Conservation (phyloP, 1,140 invertebrate genomes). For the Drosophila parabipectinata region DNA sequence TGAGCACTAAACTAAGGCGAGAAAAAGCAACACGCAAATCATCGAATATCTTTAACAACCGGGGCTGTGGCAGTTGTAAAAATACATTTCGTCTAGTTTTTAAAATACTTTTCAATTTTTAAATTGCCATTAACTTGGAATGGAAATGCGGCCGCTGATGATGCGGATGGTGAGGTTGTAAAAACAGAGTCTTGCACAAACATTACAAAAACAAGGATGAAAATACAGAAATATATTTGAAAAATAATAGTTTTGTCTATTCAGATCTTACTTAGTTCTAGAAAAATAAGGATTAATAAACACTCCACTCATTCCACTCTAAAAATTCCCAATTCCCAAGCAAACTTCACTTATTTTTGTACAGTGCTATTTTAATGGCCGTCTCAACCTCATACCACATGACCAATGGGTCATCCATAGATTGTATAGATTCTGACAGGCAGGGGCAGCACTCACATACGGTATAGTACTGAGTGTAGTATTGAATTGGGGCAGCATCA, state of each 20-base stretch:
- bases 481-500: slow-evolving; percentile 51
- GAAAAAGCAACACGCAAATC: slow-evolving; percentile 52
- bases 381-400: slow-evolving; percentile 38
- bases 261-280: too few relatives aligned
- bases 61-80: slow-evolving; percentile 47
- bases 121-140: slow-evolving; percentile 67
- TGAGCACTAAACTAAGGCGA: slow-evolving; percentile 47
- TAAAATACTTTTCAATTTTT: slow-evolving; percentile 62
- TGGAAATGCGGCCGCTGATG: slow-evolving; percentile 19
- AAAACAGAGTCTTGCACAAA: slow-evolving; percentile 29
- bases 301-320: too few relatives aligned
- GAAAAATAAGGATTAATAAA: too few relatives aligned
- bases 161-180: slow-evolving; percentile 13
- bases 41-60: slow-evolving; percentile 19
- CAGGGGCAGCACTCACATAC: slow-evolving; percentile 13
- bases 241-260: too few relatives aligned
- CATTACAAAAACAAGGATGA: slow-evolving; percentile 5
- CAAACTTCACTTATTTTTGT: background rate
- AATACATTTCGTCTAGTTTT: slow-evolving; percentile 65
- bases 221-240: background rate
- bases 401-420: slow-evolving; percentile 29
- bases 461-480: slow-evolving; percentile 10
- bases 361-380: slow-evolving; percentile 9
- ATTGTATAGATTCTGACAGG: slow-evolving; percentile 13
- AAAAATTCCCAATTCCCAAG: too few relatives aligned